Base-by-base conservation (phyloP, 53 echinoderm and acorn worm species). In the Holothuria leucospilota region DNA sequence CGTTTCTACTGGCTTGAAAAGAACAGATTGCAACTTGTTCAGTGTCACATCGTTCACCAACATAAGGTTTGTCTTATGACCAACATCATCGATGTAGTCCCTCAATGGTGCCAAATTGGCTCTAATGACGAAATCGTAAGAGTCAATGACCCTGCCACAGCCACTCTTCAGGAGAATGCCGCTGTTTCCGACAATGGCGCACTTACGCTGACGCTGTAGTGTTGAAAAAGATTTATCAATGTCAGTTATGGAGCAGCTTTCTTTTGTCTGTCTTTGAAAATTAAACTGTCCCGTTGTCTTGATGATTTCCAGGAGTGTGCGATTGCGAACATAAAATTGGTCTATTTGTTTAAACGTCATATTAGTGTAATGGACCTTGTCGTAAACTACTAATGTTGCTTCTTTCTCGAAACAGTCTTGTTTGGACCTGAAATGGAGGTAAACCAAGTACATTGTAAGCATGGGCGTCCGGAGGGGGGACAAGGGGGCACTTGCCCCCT, bases 181-280 rank as follows among this genome's bases (percentile, higher is more conserved):
- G 21, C 74, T 74, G 74, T 74, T 74, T 25, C 74, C 74, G 4
- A 74, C 52, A 13, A 74, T 28, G 15, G 74, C 74, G 20, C 74
- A 74, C 24, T 49, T 74, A 25, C 25, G 24, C n/a, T 74, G 74
- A 51, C 74, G 49, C 52, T 74, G 25, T 8, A 74, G 52, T 49
- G 74, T 74, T 20, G 74, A 74, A 49, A 26, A 46, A 26, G 25
- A n/a, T 24, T 15, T 2, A 14, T 74, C 51, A 24, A 46, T 74
- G 1, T 74, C 51, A 6, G 2, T 46, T 49, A 74, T 8, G 24
- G 49, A 49, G 18, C 74, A 74, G 21, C 24, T 74, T 49, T 21
- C 11, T 1, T n/a, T 52, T n/a, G 46, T 1, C 14, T 21, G 16
- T 18, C 27, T 24, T 21, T 49, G 24, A 5, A 29, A 28, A 34